phyloP scores from a whole-genome alignment of 2,888 invertebrate species.

The Stenolophus ochropezus region DNA sequence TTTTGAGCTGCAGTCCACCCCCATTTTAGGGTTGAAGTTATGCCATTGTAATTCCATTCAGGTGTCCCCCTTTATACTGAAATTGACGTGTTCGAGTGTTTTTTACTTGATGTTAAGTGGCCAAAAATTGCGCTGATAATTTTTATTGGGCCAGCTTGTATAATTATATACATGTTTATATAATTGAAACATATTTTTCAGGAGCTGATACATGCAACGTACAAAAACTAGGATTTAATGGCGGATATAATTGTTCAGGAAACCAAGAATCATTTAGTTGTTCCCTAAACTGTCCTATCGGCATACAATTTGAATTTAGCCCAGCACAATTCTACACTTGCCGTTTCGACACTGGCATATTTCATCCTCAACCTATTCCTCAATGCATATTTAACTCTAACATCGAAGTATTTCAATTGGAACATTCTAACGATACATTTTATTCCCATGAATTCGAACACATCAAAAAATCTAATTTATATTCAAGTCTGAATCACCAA shows the following conservation, averaged over 20 bases:
- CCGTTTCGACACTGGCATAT: conserved; percentile 79
- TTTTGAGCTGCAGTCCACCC: too few relatives aligned
- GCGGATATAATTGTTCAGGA: conserved; percentile 83
- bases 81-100: too few relatives aligned
- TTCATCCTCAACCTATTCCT: conserved; percentile 82
- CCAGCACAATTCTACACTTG: conserved; percentile 81
- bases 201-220: conserved; percentile 78
- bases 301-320: conserved; percentile 78
- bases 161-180: too few relatives aligned
- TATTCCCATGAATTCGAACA: not conserved
- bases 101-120: too few relatives aligned
- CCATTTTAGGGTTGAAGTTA: too few relatives aligned
- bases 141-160: too few relatives aligned
- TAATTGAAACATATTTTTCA: too few relatives aligned
- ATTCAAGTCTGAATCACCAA: not conserved
- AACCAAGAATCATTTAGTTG: conserved; percentile 79
- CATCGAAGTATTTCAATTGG: not conserved
- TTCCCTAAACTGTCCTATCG: conserved; percentile 80
- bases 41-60: too few relatives aligned
- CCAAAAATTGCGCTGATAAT: too few relatives aligned
- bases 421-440: not conserved
- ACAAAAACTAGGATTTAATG: conserved; percentile 83
- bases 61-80: too few relatives aligned
- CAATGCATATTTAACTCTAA: conserved; percentile 79
- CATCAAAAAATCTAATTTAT: not conserved